Evolutionary conservation across 64 coral and sea anemone species (phyloP).

Genomic region (Pocillopora damicornis): DNA sequence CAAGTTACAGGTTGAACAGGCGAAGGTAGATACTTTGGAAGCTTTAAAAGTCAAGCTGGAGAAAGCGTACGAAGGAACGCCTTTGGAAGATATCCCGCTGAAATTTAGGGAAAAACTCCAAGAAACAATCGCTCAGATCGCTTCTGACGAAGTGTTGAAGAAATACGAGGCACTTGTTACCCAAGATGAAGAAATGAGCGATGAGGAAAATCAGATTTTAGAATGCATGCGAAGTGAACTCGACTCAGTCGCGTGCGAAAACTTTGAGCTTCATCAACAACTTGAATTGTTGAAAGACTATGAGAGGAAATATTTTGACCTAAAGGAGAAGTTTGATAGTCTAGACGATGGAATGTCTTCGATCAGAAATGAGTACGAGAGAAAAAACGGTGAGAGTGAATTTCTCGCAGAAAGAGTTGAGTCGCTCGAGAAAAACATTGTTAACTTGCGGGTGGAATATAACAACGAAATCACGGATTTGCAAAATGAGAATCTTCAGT

Average conservation of each 20-base stretch:
- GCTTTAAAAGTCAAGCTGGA: constrained; percentile 75
- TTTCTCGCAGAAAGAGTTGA: constrained; percentile 74
- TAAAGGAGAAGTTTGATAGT: constrained; percentile 59
- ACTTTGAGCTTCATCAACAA: constrained; percentile 59
- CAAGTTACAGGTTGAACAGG: constrained; percentile 89
- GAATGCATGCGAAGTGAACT: constrained; percentile 66
- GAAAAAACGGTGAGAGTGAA: constrained; percentile 84
- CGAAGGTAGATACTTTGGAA: constrained; percentile 81
- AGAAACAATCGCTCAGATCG: constrained; percentile 81
- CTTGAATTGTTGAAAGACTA: constrained; percentile 47
- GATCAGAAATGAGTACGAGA: constrained; percentile 83
- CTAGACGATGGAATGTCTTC: constrained; percentile 64
- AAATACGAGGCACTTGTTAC: constrained; percentile 70
- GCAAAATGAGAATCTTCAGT: constrained; percentile 77
- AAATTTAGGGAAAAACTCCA: constrained; percentile 83
- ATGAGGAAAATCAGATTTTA: constrained; percentile 59
- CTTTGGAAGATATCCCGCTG: constrained; percentile 70
- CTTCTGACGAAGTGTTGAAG: constrained; percentile 71
- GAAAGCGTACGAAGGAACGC: constrained; percentile 83
- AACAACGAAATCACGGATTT: constrained; percentile 70
- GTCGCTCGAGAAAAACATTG: constrained; percentile 68
- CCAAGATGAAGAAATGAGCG: constrained; percentile 44
- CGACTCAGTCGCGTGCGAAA: constrained; percentile 69
- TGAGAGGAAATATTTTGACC: constrained; percentile 64
- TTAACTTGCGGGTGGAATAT: constrained; percentile 75